Evolutionary conservation across 2,797 vertebrate genomes (phyloP).

Genomic region (Neosilurus mollespiculum): DNA sequence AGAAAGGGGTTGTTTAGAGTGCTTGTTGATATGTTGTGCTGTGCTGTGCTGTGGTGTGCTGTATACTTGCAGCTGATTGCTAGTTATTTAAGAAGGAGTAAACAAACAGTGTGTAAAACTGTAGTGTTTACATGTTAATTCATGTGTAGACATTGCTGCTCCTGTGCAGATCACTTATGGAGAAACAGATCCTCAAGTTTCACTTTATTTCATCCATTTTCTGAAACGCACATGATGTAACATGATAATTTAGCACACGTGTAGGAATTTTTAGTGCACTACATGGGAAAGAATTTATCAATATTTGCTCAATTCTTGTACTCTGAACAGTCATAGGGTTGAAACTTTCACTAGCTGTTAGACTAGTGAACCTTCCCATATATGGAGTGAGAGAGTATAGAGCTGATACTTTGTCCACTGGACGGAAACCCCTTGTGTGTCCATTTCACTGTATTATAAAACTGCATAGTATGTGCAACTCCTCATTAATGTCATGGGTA

Average conservation of each 20-base stretch:
- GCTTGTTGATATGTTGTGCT: neutral
- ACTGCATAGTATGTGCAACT: constrained; percentile 68
- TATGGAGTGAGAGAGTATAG: constrained; percentile 64
- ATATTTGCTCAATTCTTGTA: constrained; percentile 67
- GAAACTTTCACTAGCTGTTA: constrained; percentile 65
- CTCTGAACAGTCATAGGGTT: constrained; percentile 63
- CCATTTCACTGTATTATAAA: constrained; percentile 72
- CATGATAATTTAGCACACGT: constrained; percentile 34
- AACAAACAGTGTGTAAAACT: neutral
- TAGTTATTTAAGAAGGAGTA: neutral
- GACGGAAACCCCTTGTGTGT: constrained; percentile 58
- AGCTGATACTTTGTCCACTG: constrained; percentile 25
- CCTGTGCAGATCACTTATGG: neutral
- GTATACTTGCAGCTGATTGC: constrained; percentile 20
- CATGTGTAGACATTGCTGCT: neutral
- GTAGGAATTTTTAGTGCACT: constrained; percentile 49
- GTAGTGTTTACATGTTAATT: neutral
- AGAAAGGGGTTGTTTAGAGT: neutral
- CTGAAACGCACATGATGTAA: constrained; percentile 36
- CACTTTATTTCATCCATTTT: constrained; percentile 23
- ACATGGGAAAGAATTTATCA: constrained; percentile 59
- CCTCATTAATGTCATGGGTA: constrained; percentile 49
- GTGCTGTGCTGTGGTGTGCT: neutral
- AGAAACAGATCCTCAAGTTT: neutral
- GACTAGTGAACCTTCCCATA: constrained; percentile 66